phyloP scores from a whole-genome alignment of 1,140 invertebrate genomes.

The Leptestheria dahalacensis region DNA sequence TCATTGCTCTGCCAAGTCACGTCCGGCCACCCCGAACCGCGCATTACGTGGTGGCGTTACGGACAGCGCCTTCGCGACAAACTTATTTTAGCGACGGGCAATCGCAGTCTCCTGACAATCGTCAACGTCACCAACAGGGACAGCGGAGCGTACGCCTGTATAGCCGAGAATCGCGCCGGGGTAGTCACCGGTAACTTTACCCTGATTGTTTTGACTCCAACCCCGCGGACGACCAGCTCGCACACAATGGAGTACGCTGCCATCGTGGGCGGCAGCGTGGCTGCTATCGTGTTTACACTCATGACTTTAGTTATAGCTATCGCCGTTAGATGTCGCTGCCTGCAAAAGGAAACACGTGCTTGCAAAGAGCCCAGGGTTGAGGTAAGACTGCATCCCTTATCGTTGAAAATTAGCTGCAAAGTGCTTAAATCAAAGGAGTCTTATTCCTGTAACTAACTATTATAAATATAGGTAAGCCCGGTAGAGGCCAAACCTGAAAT shows the following conservation, averaged over 20 bases:
- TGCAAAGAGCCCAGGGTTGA: not conserved
- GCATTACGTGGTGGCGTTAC: conserved; percentile 62
- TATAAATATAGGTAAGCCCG: too few relatives aligned
- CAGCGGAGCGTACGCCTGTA: conserved; percentile 63
- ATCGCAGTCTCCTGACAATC: conserved; percentile 56
- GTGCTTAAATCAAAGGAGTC: too few relatives aligned
- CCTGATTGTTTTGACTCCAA: conserved; percentile 45
- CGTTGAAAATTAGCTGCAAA: too few relatives aligned
- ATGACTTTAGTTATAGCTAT: conserved; percentile 42
- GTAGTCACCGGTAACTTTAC: conserved; percentile 56
- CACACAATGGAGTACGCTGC: conserved; percentile 47
- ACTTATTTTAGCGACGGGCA: conserved; percentile 49
- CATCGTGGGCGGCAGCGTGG: conserved; percentile 41
- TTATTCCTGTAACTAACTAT: too few relatives aligned
- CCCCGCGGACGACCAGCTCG: conserved; percentile 2
- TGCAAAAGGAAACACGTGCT: not conserved
- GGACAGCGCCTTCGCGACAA: conserved; percentile 36
- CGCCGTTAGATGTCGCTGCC: conserved; percentile 41
- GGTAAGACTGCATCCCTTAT: not conserved
- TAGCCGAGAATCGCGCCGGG: conserved; percentile 67
- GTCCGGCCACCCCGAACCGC: conserved; percentile 52
- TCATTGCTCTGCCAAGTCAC: conserved; percentile 59
- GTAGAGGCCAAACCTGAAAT: too few relatives aligned
- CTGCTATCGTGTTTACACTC: conserved; percentile 34
- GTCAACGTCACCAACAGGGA: conserved; percentile 53